Base-by-base conservation (phyloP, 2,888 invertebrate species). In the Standfussiana lucernea region DNA sequence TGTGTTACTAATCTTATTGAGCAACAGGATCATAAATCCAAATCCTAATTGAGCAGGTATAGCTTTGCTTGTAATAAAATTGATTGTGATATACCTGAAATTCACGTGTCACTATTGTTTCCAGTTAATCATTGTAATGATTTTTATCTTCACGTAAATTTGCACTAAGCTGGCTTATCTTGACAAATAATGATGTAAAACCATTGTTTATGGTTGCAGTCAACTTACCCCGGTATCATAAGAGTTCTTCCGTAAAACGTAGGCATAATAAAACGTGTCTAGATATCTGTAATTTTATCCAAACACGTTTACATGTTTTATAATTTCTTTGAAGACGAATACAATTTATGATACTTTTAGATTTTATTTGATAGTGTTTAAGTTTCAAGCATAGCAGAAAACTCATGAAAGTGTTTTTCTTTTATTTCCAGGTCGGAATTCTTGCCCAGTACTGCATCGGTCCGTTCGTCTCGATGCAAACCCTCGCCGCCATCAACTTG, bases 401-500 rank as follows among this genome's bases (percentile, higher is more conserved):
- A 47, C 45, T 82, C 2, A 81, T 53, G 8, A 45, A 64, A 62
- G 21, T 42, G 7, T 62, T 66, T 68, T 56, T 90, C 84, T 83
- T 88, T 88, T 84, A 71, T 75, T 96, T 96, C 75, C 96, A 97
- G 96, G 93, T 97, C 89, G 97, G 97, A 83, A 97, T 97, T 91
- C 95, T 97, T 89, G 93, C 97, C 88, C 97, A 97, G 83, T 97
- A 97, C 93, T 95, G 97, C 90, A 96, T 97, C 86, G 97, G 97
- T 35, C 97, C 97, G 8, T 97, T 95, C 88, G 97, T 97, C 65
- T 94, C 97, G 83, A 97, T 97, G 93, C 94, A 93, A 84, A 93
- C 92, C 37, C 94, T 97, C 82, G 97, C 97, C 74, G 94, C 94
- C 75, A 96, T 97, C 91, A 97, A 97, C 90, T 93, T 97, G 85